Evolutionary conservation across 2,113 vertebrate genomes (phyloP).

Genomic region (Mionectes macconnelli): DNA sequence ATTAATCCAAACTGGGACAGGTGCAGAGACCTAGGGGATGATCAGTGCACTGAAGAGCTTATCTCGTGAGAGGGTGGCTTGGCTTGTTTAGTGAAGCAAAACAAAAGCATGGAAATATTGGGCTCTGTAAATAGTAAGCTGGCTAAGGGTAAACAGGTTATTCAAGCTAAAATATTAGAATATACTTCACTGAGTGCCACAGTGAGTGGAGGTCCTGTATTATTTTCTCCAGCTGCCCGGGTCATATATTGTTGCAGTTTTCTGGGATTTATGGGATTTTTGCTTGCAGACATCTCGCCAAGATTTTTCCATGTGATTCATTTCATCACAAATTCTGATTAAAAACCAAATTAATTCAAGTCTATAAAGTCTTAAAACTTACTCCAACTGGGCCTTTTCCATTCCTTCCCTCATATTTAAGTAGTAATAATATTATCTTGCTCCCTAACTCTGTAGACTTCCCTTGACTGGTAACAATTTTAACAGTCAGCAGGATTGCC

Average conservation of each 20-base stretch:
- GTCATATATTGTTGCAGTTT: not conserved
- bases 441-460: not conserved
- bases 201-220: not conserved
- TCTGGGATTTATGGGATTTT: not conserved
- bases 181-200: not conserved
- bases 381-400: not conserved
- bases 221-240: not conserved
- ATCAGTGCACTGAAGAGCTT: not conserved
- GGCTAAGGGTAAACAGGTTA: not conserved
- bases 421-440: not conserved
- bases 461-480: not conserved
- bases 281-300: not conserved
- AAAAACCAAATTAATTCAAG: not conserved
- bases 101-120: not conserved
- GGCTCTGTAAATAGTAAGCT: not conserved
- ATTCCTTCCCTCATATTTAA: not conserved
- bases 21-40: constrained; percentile 2
- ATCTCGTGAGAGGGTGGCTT: not conserved
- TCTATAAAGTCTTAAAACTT: not conserved
- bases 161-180: not conserved
- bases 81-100: not conserved
- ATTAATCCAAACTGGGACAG: constrained; percentile 22
- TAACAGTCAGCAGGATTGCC: not conserved
- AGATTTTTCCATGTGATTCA: not conserved
- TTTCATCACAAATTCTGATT: not conserved